phyloP scores from a whole-genome alignment of 2,113 vertebrate species.

The Turnix velox region DNA sequence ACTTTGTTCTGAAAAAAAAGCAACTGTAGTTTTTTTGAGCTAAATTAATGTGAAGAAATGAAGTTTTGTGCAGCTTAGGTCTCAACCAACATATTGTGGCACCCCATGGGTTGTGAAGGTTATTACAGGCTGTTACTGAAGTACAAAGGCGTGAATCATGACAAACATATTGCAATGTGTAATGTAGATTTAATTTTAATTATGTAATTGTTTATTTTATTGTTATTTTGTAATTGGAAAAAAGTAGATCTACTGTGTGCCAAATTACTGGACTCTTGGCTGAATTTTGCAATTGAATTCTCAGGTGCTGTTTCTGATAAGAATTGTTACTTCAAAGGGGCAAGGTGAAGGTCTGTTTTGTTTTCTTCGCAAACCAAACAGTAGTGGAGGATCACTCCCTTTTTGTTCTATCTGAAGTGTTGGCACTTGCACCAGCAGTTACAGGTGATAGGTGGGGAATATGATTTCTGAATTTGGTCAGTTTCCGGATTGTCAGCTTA shows the following conservation, averaged over 20 bases:
- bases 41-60: background rate
- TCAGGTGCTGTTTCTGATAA: background rate
- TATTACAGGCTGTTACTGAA: background rate
- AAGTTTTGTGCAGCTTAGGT: background rate
- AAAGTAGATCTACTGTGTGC: background rate
- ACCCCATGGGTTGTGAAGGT: background rate
- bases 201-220: background rate
- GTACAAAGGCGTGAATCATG: background rate
- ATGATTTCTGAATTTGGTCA: background rate
- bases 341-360: background rate
- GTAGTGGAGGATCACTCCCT: background rate
- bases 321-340: background rate
- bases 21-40: background rate
- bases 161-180: background rate
- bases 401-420: background rate
- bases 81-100: background rate
- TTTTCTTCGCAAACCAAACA: background rate
- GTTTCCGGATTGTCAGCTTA: background rate
- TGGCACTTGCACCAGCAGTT: background rate
- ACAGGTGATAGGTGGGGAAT: background rate
- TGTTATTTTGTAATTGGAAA: background rate
- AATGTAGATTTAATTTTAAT: background rate
- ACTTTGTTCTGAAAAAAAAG: background rate
- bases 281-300: background rate
- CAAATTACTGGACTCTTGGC: background rate